These are phyloP conservation scores for Hypena proboscidalis DNA, from an alignment of 2,888 invertebrate species.

Conservation along the genomic window DNA sequence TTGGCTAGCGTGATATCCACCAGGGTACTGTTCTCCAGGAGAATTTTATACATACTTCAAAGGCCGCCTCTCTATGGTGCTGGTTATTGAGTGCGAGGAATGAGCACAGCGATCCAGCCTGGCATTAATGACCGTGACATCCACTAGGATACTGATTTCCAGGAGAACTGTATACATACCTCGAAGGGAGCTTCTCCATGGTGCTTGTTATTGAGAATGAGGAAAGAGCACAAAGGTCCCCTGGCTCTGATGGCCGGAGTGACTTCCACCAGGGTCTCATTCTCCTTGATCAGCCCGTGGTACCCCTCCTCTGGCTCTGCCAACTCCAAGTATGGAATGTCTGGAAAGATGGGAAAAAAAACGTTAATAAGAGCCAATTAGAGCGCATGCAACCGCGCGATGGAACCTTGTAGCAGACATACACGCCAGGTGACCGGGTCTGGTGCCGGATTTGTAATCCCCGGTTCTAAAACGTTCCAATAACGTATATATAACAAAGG, in stretches of 20 bases:
- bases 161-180: slow-evolving; percentile 69
- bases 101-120: no score
- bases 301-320: slow-evolving; percentile 94
- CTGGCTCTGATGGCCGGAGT: slow-evolving; percentile 95
- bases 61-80: no score
- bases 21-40: slow-evolving; percentile 95
- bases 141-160: no score
- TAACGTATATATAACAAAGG: no score
- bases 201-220: slow-evolving; percentile 96
- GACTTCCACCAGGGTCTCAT: slow-evolving; percentile 96
- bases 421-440: no score
- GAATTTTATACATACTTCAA: no score
- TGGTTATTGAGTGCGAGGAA: no score
- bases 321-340: slow-evolving; percentile 90
- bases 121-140: no score
- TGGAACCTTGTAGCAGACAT: no score
- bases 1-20: slow-evolving; percentile 97
- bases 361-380: neutral
- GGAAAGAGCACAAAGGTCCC: slow-evolving; percentile 94
- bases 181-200: slow-evolving; percentile 97
- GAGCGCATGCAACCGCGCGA: no score
- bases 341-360: slow-evolving; percentile 59
- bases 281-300: slow-evolving; percentile 96
- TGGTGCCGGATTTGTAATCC: no score
- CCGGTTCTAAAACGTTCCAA: no score